Evolutionary conservation across 2,888 invertebrate species (phyloP), one percentile per base, ranked within the genome.

Genomic region (Poecilobothrus nobilitatus): DNA sequence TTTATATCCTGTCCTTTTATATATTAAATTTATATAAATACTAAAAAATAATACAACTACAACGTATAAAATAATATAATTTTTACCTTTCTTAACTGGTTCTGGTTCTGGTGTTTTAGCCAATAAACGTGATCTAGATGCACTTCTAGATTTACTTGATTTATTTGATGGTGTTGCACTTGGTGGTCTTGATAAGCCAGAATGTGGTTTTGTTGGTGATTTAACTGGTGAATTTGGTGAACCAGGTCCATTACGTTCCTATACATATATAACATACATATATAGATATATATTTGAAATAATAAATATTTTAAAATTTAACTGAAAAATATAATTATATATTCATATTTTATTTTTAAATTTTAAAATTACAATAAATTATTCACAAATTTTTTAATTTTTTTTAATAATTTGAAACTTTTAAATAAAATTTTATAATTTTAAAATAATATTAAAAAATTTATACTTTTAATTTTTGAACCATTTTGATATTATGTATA

Each of bases 151-250:
- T 72, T 80, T 81, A 67, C 74, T 73, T n/a, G 81, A 82, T 73
- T 82, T 82, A 72, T 77, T 80, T 67, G 82, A 82, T 73, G 82
- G 82, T 72, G 82, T 82, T 73, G 82, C 79, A 74, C 82, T 83
- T 69, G 80, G 78, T 71, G 82, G 82, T 72, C 82, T 78, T 69
- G 84, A 83, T 68, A 72, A 72, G 68, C 77, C 79, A 70, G 80
- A 76, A 72, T 78, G 71, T 76, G 75, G 80, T 74, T 83, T 84
- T 68, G 84, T 84, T 68, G 88, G 85, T 66, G 88, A 84, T 82
- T 91, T 92, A 70, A 87, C 88, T 70, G 91, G 91, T 33, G 91
- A 91, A 69, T 85, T 85, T 63, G 88, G 86, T 67, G 89, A 89
- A 63, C 88, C 76, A 67, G 80, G 80, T 72, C 81, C 91, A 81